A percentile compares a stretch with the other conserved stretches of the same genome.
Evolutionary conservation across 2,797 vertebrate genomes (phyloP).

Genomic region (Peromyscus attwateri): DNA sequence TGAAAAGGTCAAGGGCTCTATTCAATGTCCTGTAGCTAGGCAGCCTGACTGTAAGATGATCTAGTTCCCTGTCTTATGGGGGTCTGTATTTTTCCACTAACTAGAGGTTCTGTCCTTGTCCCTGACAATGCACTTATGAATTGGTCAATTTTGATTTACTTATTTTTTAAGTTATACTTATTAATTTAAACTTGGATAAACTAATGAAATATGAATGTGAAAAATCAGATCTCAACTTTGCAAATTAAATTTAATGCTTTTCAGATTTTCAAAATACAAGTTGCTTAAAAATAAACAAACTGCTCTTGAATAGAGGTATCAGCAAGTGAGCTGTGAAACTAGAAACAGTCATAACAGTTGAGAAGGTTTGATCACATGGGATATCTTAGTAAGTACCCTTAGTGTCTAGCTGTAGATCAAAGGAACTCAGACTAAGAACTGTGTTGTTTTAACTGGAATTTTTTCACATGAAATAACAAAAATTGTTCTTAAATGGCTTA

Average conservation of each 20-base stretch:
- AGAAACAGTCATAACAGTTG: not conserved
- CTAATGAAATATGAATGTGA: conserved; percentile 9
- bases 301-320: not conserved
- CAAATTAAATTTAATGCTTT: conserved; percentile 60
- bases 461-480: conserved; percentile 32
- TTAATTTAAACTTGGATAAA: conserved; percentile 23
- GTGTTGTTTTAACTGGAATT: conserved; percentile 45
- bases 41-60: no score
- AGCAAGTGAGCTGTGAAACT: not conserved
- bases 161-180: not conserved
- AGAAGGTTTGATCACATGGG: not conserved
- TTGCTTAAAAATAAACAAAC: conserved; percentile 23
- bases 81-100: no score
- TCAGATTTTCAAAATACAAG: not conserved
- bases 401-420: conserved; percentile 5
- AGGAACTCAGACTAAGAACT: conserved; percentile 30
- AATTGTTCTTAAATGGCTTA: conserved; percentile 51
- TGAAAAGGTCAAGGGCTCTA: no score
- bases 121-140: not conserved
- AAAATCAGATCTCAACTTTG: not conserved
- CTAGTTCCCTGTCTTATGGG: no score
- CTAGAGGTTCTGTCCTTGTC: no score
- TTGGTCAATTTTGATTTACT: not conserved
- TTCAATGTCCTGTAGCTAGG: no score
- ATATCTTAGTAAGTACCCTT: not conserved